phyloP scores from a whole-genome alignment of 2,113 vertebrate genomes.

The Lophochroa leadbeateri region DNA sequence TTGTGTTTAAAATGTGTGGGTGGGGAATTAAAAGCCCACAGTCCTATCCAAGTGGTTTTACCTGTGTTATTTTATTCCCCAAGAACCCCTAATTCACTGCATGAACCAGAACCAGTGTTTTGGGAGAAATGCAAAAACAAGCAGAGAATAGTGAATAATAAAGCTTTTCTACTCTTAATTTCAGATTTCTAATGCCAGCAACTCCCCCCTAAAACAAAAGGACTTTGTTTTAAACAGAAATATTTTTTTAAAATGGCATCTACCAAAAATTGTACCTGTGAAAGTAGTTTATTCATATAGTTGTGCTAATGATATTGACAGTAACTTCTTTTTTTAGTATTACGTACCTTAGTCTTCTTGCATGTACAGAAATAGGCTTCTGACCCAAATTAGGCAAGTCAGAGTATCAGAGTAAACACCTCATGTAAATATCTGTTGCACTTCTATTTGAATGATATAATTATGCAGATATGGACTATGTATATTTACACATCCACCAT shows the following conservation, averaged over 20 bases:
- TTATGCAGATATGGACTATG: not conserved
- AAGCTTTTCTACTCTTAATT: not conserved
- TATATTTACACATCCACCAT: not conserved
- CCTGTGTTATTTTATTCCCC: not conserved
- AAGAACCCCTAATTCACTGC: not conserved
- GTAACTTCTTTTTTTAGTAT: not conserved
- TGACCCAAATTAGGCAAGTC: not conserved
- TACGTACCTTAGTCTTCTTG: not conserved
- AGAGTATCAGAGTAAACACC: not conserved
- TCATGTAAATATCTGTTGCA: not conserved
- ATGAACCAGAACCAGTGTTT: not conserved
- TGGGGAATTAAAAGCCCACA: not conserved
- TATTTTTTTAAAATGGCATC: not conserved
- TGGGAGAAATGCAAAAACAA: not conserved
- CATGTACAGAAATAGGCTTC: not conserved
- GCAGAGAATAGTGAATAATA: not conserved
- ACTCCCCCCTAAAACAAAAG: not conserved
- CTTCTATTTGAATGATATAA: not conserved
- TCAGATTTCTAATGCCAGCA: not conserved
- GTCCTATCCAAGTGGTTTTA: not conserved
- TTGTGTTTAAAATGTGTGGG: not conserved
- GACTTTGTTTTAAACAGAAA: not conserved
- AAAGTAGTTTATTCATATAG: not conserved
- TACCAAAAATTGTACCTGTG: not conserved
- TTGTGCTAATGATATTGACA: not conserved